phyloP scores from a whole-genome alignment of 2,113 vertebrate species.

The Eubucco bourcierii region DNA sequence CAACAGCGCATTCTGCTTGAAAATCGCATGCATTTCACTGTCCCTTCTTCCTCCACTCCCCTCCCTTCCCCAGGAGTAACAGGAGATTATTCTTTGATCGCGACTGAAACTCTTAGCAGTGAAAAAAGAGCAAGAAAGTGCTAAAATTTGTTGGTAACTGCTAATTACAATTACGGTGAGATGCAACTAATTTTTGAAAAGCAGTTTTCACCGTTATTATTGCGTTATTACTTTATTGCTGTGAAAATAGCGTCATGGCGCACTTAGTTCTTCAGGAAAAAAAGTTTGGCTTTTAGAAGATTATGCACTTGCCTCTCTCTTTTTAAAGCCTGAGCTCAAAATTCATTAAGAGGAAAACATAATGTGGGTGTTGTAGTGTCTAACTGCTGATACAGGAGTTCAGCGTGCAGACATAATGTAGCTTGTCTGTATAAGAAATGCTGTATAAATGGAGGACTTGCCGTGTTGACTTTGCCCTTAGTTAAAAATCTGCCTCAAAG shows the following conservation, averaged over 20 bases:
- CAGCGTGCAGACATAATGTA: neutral
- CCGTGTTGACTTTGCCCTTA: neutral
- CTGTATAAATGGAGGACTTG: neutral
- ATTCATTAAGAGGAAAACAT: neutral
- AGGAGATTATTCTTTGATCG: slow-evolving; percentile 51
- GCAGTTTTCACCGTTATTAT: neutral
- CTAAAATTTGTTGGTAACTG: slow-evolving; percentile 30
- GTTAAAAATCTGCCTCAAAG: neutral
- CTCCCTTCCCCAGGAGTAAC: slow-evolving; percentile 3
- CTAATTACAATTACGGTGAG: slow-evolving; percentile 50
- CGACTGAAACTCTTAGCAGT: slow-evolving; percentile 13
- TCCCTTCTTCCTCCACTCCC: neutral
- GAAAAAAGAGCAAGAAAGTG: slow-evolving; percentile 32
- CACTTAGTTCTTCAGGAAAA: slow-evolving; percentile 14
- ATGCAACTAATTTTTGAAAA: neutral
- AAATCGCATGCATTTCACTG: slow-evolving; percentile 71
- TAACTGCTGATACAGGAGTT: neutral
- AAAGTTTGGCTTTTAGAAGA: slow-evolving; percentile 46
- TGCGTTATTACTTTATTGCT: slow-evolving; percentile 32
- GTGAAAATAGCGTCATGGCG: slow-evolving; percentile 25
- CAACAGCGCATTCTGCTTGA: slow-evolving; percentile 20
- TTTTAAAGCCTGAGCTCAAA: slow-evolving; percentile 33
- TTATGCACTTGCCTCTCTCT: slow-evolving; percentile 6
- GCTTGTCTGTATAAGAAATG: neutral
- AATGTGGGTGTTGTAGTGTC: neutral